Evolutionary conservation across 2,113 vertebrate genomes (phyloP).

Genomic region (Indri indri): DNA sequence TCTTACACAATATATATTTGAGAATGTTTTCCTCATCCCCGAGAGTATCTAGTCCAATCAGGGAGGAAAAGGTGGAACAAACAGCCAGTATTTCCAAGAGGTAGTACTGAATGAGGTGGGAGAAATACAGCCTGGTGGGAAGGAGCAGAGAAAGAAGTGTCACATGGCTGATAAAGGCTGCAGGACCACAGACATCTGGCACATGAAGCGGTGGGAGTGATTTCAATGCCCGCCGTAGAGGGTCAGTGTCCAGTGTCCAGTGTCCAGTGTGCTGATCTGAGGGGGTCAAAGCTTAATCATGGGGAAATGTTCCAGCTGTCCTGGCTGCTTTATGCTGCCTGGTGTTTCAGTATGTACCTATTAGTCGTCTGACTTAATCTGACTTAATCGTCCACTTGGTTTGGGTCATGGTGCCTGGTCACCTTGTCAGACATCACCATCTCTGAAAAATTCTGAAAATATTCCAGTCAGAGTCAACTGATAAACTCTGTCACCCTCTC

Average conservation of each 20-base stretch:
- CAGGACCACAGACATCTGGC: neutral
- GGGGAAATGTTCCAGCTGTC: neutral
- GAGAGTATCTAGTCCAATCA: neutral
- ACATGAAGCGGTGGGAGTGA: accelerated
- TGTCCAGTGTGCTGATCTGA: neutral
- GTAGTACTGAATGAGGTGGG: neutral
- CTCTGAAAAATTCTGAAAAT: neutral
- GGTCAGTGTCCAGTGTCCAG: neutral
- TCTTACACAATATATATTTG: neutral
- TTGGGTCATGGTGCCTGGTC: neutral
- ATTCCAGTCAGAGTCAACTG: neutral
- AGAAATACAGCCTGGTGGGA: neutral
- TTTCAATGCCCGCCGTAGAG: no score
- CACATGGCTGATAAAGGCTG: neutral
- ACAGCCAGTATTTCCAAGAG: neutral
- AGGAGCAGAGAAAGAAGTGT: neutral
- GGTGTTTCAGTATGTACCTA: neutral
- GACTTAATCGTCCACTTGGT: neutral
- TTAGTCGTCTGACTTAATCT: neutral
- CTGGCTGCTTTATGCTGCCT: neutral
- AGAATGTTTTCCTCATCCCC: neutral
- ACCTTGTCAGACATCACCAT: neutral
- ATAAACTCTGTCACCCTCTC: neutral
- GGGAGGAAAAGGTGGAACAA: neutral
- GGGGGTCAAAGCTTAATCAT: neutral